Conservation (phyloP, 2,888 invertebrate genomes). For the Ditylenchus weischeri region DNA sequence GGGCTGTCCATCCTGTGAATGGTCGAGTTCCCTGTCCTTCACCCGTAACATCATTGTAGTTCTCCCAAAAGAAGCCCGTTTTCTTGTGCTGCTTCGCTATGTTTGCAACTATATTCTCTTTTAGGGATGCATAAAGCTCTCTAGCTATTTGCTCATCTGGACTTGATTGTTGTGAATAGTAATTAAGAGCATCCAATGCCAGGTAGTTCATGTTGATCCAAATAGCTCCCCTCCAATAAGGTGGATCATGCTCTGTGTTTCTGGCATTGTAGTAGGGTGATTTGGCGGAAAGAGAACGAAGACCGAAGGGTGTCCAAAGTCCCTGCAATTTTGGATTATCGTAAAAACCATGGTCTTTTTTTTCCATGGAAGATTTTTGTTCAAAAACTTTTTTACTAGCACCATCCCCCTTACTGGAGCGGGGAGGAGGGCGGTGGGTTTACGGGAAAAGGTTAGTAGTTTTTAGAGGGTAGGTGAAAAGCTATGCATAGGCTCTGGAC, state of each 20-base stretch:
- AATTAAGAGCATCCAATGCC: slow-evolving; percentile 74
- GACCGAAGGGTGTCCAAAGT: slow-evolving; percentile 78
- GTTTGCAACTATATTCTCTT: slow-evolving; percentile 40
- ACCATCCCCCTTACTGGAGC: slow-evolving; percentile 75
- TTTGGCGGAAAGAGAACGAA: slow-evolving; percentile 79
- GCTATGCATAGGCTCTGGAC: too few relatives aligned
- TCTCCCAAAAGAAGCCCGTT: slow-evolving; percentile 94
- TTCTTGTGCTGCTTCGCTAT: slow-evolving; percentile 54
- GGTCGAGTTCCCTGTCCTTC: slow-evolving; percentile 82
- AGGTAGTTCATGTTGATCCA: slow-evolving; percentile 94
- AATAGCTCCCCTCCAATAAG: slow-evolving; percentile 95
- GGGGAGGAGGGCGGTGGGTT: slow-evolving; percentile 79
- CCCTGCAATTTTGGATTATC: slow-evolving; percentile 32
- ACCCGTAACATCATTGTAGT: slow-evolving; percentile 86
- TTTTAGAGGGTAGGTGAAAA: too few relatives aligned
- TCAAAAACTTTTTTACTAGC: slow-evolving; percentile 27
- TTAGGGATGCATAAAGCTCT: slow-evolving; percentile 66
- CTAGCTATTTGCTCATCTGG: slow-evolving; percentile 32
- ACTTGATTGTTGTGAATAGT: slow-evolving; percentile 39
- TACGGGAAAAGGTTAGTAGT: slow-evolving; percentile 72
- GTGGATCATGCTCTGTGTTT: slow-evolving; percentile 95
- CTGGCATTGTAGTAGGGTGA: slow-evolving; percentile 82
- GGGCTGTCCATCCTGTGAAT: slow-evolving; percentile 74
- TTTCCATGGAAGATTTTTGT: slow-evolving; percentile 19
- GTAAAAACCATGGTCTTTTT: neutral